phyloP scores from a whole-genome alignment of 2,797 vertebrate species.

The Leptoclinus maculatus region DNA sequence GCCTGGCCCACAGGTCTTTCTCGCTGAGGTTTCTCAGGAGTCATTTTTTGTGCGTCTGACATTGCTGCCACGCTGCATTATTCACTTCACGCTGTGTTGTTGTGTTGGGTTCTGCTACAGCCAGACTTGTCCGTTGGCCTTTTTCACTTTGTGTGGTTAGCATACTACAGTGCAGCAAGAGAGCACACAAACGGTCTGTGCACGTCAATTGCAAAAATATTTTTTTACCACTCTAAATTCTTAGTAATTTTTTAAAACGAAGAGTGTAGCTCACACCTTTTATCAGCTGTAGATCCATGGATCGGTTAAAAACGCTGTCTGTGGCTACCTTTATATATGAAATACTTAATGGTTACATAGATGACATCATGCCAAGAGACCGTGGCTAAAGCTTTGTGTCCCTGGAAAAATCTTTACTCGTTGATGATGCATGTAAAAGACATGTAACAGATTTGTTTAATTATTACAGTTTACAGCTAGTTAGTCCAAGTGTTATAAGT shows the following conservation, averaged over 20 bases:
- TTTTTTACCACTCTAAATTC: background rate
- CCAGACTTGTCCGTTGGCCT: conserved; percentile 18
- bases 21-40: conserved; percentile 38
- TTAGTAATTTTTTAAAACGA: background rate
- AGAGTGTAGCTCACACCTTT: background rate
- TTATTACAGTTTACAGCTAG: background rate
- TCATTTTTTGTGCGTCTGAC: conserved; percentile 59
- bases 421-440: background rate
- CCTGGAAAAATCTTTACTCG: background rate
- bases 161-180: background rate
- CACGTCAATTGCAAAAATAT: background rate
- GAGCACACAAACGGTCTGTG: background rate
- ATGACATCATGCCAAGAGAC: background rate
- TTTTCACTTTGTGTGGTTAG: conserved; percentile 14
- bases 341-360: background rate
- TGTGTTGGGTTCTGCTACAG: conserved; percentile 54
- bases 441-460: background rate
- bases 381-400: background rate
- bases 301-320: background rate
- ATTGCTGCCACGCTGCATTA: conserved; percentile 62
- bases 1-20: conserved; percentile 36
- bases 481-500: background rate
- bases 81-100: conserved; percentile 58
- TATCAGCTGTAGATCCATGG: background rate
- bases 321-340: background rate